Conservation (phyloP, 2,888 invertebrate genomes). For the Oasisia sp. region DNA sequence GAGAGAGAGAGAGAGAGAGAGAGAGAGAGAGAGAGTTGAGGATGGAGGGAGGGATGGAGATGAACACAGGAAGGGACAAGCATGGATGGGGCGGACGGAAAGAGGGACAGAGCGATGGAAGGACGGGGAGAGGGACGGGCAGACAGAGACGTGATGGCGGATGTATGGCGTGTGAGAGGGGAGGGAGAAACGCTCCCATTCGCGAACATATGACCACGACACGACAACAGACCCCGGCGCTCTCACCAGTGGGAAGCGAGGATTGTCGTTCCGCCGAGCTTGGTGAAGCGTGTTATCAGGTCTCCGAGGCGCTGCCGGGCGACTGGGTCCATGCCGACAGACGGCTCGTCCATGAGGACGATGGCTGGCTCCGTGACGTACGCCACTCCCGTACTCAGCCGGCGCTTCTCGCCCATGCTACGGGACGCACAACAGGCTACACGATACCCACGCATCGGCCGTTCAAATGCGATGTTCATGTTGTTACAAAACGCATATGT, state of each 20-base stretch:
- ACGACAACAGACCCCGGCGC: not conserved
- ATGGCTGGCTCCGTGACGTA: not conserved
- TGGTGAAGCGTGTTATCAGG: not conserved
- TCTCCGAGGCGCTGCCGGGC: not conserved
- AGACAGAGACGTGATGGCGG: too few relatives aligned
- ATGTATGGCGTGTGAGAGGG: too few relatives aligned
- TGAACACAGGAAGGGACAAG: too few relatives aligned
- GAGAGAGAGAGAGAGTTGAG: too few relatives aligned
- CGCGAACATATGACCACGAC: too few relatives aligned
- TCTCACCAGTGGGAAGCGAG: not conserved
- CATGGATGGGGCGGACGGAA: too few relatives aligned
- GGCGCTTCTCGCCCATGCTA: not conserved
- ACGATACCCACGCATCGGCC: not conserved
- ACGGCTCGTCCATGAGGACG: slow-evolving; percentile 1
- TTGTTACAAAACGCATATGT: too few relatives aligned
- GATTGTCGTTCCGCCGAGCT: not conserved
- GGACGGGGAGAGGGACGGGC: too few relatives aligned
- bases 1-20: too few relatives aligned
- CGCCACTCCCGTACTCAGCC: not conserved
- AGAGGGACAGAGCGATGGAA: too few relatives aligned
- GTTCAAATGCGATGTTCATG: not conserved
- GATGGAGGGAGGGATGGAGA: too few relatives aligned
- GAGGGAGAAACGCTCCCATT: too few relatives aligned
- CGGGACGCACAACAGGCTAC: not conserved
- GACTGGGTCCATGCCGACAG: not conserved